Evolutionary conservation across 2,797 vertebrate genomes (phyloP).

Genomic region (Anabacerthia variegaticeps): DNA sequence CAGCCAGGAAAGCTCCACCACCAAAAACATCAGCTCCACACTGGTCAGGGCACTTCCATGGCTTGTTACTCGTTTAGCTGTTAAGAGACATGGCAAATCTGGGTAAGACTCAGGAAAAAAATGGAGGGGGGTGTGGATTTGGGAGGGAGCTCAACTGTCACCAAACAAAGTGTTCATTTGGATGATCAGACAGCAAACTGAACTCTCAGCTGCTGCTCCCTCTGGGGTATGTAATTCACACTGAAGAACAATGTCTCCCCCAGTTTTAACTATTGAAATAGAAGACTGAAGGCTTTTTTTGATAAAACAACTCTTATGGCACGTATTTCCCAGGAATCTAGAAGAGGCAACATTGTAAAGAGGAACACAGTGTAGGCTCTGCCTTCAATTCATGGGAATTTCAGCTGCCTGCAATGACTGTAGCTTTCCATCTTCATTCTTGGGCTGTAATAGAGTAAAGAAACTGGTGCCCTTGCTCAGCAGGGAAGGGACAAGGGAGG

Average conservation of each 20-base stretch:
- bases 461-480: neutral
- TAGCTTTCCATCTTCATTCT: neutral
- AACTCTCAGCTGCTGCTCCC: neutral
- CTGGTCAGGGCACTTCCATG: neutral
- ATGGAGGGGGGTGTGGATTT: fast-evolving
- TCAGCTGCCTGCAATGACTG: neutral
- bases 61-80: neutral
- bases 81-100: neutral
- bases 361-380: neutral
- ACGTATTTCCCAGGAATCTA: neutral
- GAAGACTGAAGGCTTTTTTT: neutral
- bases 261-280: neutral
- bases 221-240: neutral
- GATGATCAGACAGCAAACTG: neutral
- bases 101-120: neutral
- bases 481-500: neutral
- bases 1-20: neutral
- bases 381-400: neutral
- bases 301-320: neutral
- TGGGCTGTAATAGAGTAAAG: neutral
- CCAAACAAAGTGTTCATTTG: neutral
- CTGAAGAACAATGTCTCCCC: neutral
- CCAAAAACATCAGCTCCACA: neutral
- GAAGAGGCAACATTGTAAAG: neutral
- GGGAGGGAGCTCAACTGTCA: neutral